phyloP scores from a whole-genome alignment of 2,797 vertebrate species.

The Acanthopagrus latus region DNA sequence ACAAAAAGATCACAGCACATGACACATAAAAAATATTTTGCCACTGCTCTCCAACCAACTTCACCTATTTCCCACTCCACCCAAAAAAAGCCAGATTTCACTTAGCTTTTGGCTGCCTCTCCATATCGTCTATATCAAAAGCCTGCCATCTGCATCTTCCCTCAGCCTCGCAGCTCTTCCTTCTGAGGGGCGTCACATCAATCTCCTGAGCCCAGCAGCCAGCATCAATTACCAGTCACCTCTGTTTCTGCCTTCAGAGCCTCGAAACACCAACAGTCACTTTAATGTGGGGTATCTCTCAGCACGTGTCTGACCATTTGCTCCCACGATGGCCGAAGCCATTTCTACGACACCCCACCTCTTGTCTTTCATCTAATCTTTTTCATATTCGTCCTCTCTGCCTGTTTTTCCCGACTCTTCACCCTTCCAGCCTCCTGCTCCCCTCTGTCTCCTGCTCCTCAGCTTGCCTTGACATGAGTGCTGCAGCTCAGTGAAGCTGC shows the following conservation, averaged over 20 bases:
- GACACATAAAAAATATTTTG: not conserved
- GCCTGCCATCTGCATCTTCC: slow-evolving; percentile 26
- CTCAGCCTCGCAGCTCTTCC: slow-evolving; percentile 30
- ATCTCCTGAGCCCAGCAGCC: slow-evolving; percentile 71
- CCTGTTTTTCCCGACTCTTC: not conserved
- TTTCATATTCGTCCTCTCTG: slow-evolving; percentile 17
- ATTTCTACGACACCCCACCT: slow-evolving; percentile 39
- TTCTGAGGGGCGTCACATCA: slow-evolving; percentile 50
- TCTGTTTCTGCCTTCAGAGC: slow-evolving; percentile 60
- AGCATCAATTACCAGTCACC: slow-evolving; percentile 66
- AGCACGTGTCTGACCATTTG: slow-evolving; percentile 62
- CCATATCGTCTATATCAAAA: not conserved
- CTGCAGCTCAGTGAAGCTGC: slow-evolving; percentile 53
- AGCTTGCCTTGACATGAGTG: slow-evolving; percentile 30
- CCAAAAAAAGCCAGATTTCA: not conserved
- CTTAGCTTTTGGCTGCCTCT: not conserved
- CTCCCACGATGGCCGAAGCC: slow-evolving; percentile 47
- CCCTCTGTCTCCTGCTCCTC: not conserved
- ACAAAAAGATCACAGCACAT: not conserved
- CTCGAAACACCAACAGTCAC: slow-evolving; percentile 44
- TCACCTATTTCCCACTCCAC: not conserved
- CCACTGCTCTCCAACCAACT: slow-evolving; percentile 6
- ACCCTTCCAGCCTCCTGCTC: not conserved
- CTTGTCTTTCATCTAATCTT: slow-evolving; percentile 30
- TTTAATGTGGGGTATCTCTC: slow-evolving; percentile 61